Conservation (phyloP, 2,113 vertebrate genomes). For the Erythrocebus patas region DNA sequence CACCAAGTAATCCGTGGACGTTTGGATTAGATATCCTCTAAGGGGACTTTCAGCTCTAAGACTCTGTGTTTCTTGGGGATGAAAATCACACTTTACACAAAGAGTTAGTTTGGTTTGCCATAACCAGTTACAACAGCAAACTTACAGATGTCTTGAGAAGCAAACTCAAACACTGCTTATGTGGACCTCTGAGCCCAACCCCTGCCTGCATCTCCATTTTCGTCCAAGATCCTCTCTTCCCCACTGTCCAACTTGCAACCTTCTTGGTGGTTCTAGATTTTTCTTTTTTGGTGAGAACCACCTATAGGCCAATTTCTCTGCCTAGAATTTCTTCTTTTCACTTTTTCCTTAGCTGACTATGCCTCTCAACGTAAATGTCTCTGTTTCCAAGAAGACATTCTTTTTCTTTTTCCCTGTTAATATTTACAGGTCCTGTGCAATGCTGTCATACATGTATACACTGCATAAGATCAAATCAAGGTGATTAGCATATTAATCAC, state of each 20-base stretch:
- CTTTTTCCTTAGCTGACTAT: neutral
- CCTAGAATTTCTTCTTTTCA: neutral
- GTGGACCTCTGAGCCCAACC: neutral
- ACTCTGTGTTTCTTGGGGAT: neutral
- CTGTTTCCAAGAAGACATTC: neutral
- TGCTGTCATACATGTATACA: neutral
- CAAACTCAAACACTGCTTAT: neutral
- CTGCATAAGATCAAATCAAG: neutral
- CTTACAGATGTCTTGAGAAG: too few relatives aligned
- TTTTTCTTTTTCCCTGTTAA: neutral
- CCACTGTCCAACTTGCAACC: fast-evolving
- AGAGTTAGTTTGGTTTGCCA: neutral
- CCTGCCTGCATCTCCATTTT: neutral
- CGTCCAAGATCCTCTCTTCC: neutral
- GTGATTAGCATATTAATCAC: neutral
- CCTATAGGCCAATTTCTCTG: too few relatives aligned
- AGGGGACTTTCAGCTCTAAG: neutral
- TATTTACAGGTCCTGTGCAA: too few relatives aligned
- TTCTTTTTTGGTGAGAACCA: neutral
- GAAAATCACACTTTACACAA: neutral
- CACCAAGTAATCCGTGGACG: neutral
- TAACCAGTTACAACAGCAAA: neutral
- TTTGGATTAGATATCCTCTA: constrained; percentile 4
- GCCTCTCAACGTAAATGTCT: neutral
- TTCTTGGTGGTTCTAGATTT: neutral